Percentiles rank a stretch among this genome's conserved stretches.
phyloP scores from a whole-genome alignment of 2,888 invertebrate genomes.

The Trissoscelio sp. region DNA sequence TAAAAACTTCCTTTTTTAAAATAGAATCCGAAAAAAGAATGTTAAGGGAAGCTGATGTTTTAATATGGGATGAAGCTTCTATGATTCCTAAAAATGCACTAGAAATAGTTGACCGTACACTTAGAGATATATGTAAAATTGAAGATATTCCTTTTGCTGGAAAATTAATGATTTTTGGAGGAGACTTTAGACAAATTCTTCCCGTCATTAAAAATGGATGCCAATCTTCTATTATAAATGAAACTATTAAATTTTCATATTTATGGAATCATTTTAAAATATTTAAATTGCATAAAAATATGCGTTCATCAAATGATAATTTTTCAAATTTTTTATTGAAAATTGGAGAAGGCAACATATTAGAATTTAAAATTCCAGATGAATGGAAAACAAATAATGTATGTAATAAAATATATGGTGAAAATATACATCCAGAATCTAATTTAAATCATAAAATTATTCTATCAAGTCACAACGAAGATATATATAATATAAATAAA shows the following conservation, averaged over 20 bases:
- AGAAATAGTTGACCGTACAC: constrained; percentile 38
- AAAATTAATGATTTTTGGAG: constrained; percentile 7
- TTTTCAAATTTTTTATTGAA: constrained; percentile 22
- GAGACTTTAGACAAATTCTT: constrained; percentile 15
- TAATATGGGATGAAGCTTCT: constrained; percentile 9
- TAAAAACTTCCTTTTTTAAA: not conserved
- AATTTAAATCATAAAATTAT: constrained; percentile 9
- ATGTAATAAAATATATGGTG: constrained; percentile 19
- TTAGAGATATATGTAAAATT: constrained; percentile 29
- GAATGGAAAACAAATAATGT: constrained; percentile 30
- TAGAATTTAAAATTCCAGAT: constrained; percentile 5
- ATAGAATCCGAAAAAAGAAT: constrained; percentile 2
- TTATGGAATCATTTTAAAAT: constrained; percentile 27
- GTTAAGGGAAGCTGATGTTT: not conserved
- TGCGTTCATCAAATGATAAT: constrained; percentile 5
- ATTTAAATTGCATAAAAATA: constrained; percentile 22
- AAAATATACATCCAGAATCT: too few relatives aligned
- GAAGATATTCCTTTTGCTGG: constrained; percentile 9
- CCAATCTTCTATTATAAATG: not conserved
- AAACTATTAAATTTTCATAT: constrained; percentile 15
- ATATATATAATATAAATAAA: constrained; percentile 27
- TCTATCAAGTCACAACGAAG: constrained; percentile 22
- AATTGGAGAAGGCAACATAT: constrained; percentile 27
- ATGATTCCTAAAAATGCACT: constrained; percentile 35
- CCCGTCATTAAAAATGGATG: not conserved